Evolutionary conservation across 2,113 vertebrate genomes (phyloP), one percentile per base, ranked within the genome.

Genomic region (Etheostoma spectabile): DNA sequence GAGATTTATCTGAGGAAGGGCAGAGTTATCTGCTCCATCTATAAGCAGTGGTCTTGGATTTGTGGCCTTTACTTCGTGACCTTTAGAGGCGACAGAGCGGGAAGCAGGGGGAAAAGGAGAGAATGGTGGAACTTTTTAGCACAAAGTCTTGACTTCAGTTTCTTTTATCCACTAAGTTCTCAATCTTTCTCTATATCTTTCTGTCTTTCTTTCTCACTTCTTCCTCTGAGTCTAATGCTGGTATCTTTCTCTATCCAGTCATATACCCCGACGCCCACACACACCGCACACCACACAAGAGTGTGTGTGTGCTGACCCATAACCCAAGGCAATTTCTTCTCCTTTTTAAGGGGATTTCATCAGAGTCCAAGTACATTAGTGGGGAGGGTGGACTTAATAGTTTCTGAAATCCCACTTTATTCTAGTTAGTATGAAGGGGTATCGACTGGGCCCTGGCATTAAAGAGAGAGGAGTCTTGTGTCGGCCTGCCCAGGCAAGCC

Each of bases 291-390:
- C 78, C 56, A 74, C 77, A 56, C 63, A 42, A 74, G 82, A 69
- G 80, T 85, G 83, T 89, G 92, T 11, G 38, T 89, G 90, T 86
- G 88, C 89, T 93, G 90, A 93, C 86, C 94, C 93, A 93, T 93
- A 94, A 94, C 93, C 92, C 90, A 85, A 93, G 87, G 92, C 94
- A 94, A 94, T 95, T 92, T 94, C 88, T 89, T 86, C 91, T 92
- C 84, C 86, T 91, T 93, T 95, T 93, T 91, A 92, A 88, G 90
- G 90, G 92, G 93, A 94, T 95, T 95, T 95, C 88, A 92, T 94
- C 91, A 90, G 86, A 93, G 92, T 94, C 93, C 91, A 93, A 92
- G 92, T 80, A 89, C 91, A 95, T 96, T 94, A 94, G 85, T 88
- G 93, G 90, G 90, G 89, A 92, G 89, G 87, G 90, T 91, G 92